These are phyloP conservation scores for Bostrychus sinensis DNA, from an alignment of 2,113 vertebrate species.

Conservation along the genomic window DNA sequence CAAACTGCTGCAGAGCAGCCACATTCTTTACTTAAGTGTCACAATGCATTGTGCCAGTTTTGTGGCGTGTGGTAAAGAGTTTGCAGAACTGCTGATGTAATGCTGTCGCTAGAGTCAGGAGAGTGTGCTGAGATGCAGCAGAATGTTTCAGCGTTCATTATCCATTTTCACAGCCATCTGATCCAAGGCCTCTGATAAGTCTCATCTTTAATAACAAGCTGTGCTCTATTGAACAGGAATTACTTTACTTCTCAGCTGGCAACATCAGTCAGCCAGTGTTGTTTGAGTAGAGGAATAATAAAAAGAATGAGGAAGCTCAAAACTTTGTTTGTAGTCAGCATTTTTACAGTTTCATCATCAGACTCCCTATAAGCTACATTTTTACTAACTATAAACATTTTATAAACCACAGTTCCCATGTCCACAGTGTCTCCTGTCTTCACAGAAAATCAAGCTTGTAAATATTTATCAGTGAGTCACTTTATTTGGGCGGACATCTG, in stretches of 20 bases:
- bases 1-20: conserved; percentile 12
- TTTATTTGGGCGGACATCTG: conserved; percentile 38
- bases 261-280: conserved; percentile 6
- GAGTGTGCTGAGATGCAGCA: conserved; percentile 38
- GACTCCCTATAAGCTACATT: background rate
- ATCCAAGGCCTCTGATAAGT: conserved; percentile 33
- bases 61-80: conserved; percentile 19
- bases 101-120: conserved; percentile 17
- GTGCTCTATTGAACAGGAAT: conserved; percentile 21
- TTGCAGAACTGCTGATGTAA: conserved; percentile 45
- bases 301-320: conserved; percentile 3
- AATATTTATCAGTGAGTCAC: conserved; percentile 45
- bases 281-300: conserved; percentile 4
- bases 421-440: conserved; percentile 1
- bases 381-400: conserved; percentile 31
- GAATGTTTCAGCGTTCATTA: conserved; percentile 41
- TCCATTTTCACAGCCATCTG: conserved; percentile 21
- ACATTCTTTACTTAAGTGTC: conserved; percentile 20
- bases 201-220: conserved; percentile 31
- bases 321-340: conserved; percentile 3
- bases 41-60: conserved; percentile 8
- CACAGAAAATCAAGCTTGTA: conserved; percentile 6
- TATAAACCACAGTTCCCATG: background rate
- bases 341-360: conserved; percentile 15
- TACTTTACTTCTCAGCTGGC: conserved; percentile 4